These are phyloP conservation scores for Pristionchus maxplancki DNA, from an alignment of 2,888 invertebrate genomes.

Conservation along the genomic window DNA sequence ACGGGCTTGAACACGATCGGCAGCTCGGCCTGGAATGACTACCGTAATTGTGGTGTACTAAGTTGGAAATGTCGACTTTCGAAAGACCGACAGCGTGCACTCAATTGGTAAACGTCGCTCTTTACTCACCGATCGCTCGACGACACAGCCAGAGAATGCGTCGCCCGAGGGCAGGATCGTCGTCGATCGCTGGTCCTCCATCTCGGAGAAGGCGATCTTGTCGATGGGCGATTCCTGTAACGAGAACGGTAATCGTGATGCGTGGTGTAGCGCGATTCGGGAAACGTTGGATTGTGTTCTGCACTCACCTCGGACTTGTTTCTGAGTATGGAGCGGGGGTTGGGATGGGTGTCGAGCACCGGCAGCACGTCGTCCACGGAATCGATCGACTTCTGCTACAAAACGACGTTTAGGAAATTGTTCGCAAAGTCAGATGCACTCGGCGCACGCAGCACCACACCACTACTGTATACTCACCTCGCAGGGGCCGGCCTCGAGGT, in stretches of 20 bases:
- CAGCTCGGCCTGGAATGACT: constrained; percentile 10
- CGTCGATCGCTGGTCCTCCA: constrained; percentile 48
- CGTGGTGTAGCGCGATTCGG: background rate
- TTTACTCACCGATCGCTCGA: constrained; percentile 42
- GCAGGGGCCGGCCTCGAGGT: constrained; percentile 49
- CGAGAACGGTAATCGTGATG: constrained; percentile 11
- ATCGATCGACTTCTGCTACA: constrained; percentile 16
- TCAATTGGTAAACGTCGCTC: background rate
- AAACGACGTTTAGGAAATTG: background rate
- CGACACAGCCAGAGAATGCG: constrained; percentile 47
- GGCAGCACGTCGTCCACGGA: constrained; percentile 22
- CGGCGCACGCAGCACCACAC: background rate
- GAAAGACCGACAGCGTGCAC: background rate
- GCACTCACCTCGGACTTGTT: constrained; percentile 50
- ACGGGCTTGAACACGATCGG: constrained; percentile 50
- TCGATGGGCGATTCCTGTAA: constrained; percentile 51
- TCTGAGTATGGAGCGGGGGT: constrained; percentile 39
- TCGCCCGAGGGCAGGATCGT: constrained; percentile 47
- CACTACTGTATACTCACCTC: constrained; percentile 22
- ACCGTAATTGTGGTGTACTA: background rate
- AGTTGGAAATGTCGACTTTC: background rate
- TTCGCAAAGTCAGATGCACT: background rate
- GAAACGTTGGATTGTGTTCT: background rate
- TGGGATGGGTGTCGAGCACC: constrained; percentile 16
- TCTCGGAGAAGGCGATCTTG: constrained; percentile 43